Evolutionary conservation across 2,888 invertebrate genomes (phyloP), one percentile per base, ranked within the genome.

Genomic region (Drosophila merina): DNA sequence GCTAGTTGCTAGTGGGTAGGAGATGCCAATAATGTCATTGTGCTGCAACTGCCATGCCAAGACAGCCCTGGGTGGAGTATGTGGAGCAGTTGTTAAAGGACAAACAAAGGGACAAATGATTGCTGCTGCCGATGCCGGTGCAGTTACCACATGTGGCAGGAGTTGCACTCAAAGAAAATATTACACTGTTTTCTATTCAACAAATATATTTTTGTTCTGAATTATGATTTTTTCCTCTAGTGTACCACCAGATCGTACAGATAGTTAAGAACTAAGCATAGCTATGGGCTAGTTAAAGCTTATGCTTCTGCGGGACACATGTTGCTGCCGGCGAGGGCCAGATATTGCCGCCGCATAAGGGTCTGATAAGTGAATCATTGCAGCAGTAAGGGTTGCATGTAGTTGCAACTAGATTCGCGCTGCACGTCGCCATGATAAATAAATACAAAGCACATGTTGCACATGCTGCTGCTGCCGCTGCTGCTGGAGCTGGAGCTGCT

Each of bases 51-150:
- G 80, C 86, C 83, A 79, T 84, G 80, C 79, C 59, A 51, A 52
- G 74, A 57, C 75, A 69, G 60, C 82, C 70, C 36, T 62, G 63
- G 28, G 72, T 66, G 25, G 63, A 70, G 75, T 63, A 86, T 78
- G 72, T 83, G 84, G 81, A 86, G 78, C 84, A 84, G 86, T 86
- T 86, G 82, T 80, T 78, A 84, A 71, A 86, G 78, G 81, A 82
- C 81, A 82, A 86, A 82, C 87, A 82, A 82, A 86, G 87, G 82
- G 87, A 82, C 82, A 82, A 82, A 82, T 82, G 85, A 82, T 82
- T 78, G 81, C 81, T 68, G 74, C 74, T 69, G 68, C 44, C 40
- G 44, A 25, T 50, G 62, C 38, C 48, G 68, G 59, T 56, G 66
- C 68, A 25, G 42, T 42, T 26, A 50, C 30, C 56, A 60, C 63